Evolutionary conservation across 1,140 invertebrate genomes (phyloP), one percentile per base, ranked within the genome.

Genomic region (Lasaia peninsularis): DNA sequence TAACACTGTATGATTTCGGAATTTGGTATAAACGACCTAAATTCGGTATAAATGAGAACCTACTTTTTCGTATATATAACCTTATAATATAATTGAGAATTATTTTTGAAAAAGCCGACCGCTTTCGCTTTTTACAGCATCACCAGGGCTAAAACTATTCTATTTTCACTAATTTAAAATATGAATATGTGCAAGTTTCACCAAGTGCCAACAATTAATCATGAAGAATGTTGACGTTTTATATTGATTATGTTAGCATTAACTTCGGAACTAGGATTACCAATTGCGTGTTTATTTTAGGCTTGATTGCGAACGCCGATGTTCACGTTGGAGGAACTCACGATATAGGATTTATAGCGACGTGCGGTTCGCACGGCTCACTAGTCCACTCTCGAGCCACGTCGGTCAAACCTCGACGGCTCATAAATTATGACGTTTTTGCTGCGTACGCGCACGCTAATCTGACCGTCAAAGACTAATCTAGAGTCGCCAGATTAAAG

Each of bases 361-460:
- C 48, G 56, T 56, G 49, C 35, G 33, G 34, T 28, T 34, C 56
- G 28, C 72, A 67, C 73, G 76, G 76, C 64, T 69, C 62, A 78
- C 63, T 74, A 68, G 18, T 6, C 44, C 53, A 57, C 66, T 32
- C 56, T 79, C 79, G 80, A 40, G 66, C 71, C 69, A 78, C 74
- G 69, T 51, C 44, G 54, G 31, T 55, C 54, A 53, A 24, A 48
- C 20, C 31, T 37, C 14, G 40, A 21, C 8, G 58, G 16, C 56
- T 78, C 75, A 71, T 79, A 74, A 76, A 79, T 79, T 75, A 78
- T 73, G 62, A 68, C 61, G 73, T 78, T 81, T 81, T 80, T 79
- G 64, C 62, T 71, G 69, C 73, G 72, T 69, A 34, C 37, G 71
- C 78, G 76, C 76, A 81, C 75, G 75, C 71, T 75, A 78, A 78